phyloP scores from a whole-genome alignment of 2,797 vertebrate species.

The Pachyuromys duprasi region DNA sequence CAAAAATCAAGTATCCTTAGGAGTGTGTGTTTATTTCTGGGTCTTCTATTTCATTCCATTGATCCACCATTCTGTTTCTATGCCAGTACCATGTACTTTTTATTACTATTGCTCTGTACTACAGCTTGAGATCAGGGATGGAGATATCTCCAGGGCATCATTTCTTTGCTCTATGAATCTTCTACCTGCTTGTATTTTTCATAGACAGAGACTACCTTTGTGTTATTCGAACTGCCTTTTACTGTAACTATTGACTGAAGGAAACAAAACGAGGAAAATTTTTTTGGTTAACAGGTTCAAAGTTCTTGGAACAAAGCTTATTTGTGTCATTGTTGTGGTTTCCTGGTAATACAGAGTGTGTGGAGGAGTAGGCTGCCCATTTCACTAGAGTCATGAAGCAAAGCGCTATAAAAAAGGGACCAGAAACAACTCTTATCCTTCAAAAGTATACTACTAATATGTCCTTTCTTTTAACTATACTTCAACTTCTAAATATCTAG shows the following conservation, averaged over 20 bases:
- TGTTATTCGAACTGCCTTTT: neutral
- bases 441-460: neutral
- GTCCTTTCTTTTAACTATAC: neutral
- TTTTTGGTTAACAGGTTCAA: neutral
- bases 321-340: neutral
- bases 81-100: too few relatives aligned
- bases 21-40: too few relatives aligned
- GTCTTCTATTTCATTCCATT: too few relatives aligned
- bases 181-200: neutral
- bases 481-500: neutral
- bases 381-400: neutral
- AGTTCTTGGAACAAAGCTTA: neutral
- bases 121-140: too few relatives aligned
- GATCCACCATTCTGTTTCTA: too few relatives aligned
- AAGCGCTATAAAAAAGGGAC: neutral
- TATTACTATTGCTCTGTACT: too few relatives aligned
- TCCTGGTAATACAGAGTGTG: neutral
- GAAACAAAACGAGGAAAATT: neutral
- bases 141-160: too few relatives aligned
- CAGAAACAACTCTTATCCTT: neutral
- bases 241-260: neutral
- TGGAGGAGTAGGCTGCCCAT: neutral
- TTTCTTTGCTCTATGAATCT: neutral
- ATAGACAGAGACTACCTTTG: neutral
- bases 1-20: too few relatives aligned